Conservation (phyloP, 2,113 vertebrate species). For the Thomomys bottae region DNA sequence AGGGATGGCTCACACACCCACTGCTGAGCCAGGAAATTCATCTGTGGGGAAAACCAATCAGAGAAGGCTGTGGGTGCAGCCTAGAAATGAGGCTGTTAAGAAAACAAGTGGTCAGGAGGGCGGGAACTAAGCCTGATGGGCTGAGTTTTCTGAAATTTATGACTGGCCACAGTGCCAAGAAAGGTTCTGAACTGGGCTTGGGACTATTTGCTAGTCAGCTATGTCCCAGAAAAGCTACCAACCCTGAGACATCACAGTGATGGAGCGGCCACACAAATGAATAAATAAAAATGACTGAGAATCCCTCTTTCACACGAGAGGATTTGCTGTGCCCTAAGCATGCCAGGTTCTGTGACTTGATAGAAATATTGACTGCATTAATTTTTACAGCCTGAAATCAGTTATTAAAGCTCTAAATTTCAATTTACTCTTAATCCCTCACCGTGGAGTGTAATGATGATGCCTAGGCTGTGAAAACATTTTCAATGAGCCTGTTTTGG, state of each 20-base stretch:
- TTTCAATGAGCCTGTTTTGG: not conserved
- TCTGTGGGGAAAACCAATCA: not conserved
- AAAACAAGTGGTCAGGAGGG: fast-evolving
- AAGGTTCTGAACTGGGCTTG: fast-evolving
- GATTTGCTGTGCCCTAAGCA: no score
- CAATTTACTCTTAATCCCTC: not conserved
- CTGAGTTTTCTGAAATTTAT: fast-evolving
- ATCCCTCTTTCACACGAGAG: no score
- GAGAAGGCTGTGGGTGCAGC: no score
- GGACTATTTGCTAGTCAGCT: fast-evolving
- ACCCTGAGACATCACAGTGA: fast-evolving
- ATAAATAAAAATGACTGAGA: not conserved
- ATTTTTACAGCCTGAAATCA: not conserved
- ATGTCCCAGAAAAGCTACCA: not conserved
- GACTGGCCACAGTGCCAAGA: not conserved
- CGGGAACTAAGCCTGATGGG: no score
- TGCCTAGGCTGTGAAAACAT: not conserved
- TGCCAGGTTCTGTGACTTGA: fast-evolving
- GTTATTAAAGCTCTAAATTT: not conserved
- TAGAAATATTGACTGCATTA: no score
- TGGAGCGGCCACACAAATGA: no score
- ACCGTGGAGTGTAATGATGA: not conserved
- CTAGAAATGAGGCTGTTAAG: not conserved
- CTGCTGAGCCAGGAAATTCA: not conserved
- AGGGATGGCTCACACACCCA: not conserved